Base-by-base conservation (phyloP, 2,797 vertebrate species). In the Crax fasciolata region DNA sequence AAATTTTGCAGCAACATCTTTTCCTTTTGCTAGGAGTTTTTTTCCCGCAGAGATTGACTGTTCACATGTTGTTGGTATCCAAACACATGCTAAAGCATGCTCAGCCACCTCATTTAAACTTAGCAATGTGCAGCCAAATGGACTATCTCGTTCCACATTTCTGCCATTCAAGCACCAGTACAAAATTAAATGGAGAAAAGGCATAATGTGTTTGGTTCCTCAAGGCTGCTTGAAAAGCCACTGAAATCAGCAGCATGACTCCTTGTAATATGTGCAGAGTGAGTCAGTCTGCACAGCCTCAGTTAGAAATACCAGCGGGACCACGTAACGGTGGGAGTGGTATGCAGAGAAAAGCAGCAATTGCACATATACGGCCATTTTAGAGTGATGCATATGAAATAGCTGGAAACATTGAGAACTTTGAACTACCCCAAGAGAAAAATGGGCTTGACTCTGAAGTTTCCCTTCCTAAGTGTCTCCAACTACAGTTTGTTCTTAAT, bases 171-270 rank as follows among this genome's bases (percentile, higher is more conserved):
- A 89, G 48, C 27, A 74, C 19, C 15, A 65, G 44, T 24, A 39
- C 2, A 6, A 85, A 87, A 89, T 35, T 30, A 94, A 90, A 94
- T 23, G 15, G 79, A 86, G 83, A 86, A 81, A 85, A 82, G 46
- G 51, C 55, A 87, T 68, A 62, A 89, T 66, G 74, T 35, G 24
- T 83, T 77, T 49, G 25, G 32, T 87, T 95, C 72, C 57, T 94
- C 35, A 17, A 91, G 44, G 27, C 43, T 89, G 71, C 84, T 92
- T 0, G 0, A 92, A 96, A 84, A 67, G 82, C 41, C 90, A 58
- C 76, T 77, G 75, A 67, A 94, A 73, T 96, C 88, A 41, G 72
- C 80, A 94, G 84, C 83, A 46, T 59, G 73, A 90, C 57, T 96
- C 54, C 52, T 43, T 90, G 76, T 52, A 90, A 59, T 65, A 80